phyloP scores from a whole-genome alignment of 2,113 vertebrate genomes.

The Ailuropoda melanoleuca region DNA sequence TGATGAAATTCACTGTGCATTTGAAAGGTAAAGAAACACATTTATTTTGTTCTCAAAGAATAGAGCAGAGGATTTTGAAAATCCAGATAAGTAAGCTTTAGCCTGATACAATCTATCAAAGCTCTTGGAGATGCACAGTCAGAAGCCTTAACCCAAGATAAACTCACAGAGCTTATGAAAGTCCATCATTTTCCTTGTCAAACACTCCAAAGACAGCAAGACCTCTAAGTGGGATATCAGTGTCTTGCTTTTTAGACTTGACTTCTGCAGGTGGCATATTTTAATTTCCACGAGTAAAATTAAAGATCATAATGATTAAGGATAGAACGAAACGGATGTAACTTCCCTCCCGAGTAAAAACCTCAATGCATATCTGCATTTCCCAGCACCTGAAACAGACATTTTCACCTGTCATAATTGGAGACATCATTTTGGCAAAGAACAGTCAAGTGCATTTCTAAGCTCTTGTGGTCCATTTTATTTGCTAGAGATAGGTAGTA shows the following conservation, averaged over 20 bases:
- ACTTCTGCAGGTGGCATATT: neutral
- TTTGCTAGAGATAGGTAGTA: neutral
- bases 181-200: neutral
- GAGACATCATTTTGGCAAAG: too few relatives aligned
- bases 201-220: neutral
- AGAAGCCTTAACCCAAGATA: slow-evolving; percentile 16
- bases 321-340: neutral
- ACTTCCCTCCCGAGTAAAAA: neutral
- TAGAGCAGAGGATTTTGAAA: neutral
- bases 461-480: neutral
- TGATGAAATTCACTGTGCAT: neutral
- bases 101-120: neutral
- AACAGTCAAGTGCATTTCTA: accelerated
- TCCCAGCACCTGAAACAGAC: accelerated
- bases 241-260: neutral
- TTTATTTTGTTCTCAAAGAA: slow-evolving; percentile 17
- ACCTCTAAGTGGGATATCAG: neutral
- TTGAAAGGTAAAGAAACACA: slow-evolving; percentile 7
- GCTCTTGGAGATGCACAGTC: neutral
- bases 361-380: accelerated
- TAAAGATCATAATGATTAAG: neutral
- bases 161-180: neutral
- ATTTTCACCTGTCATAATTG: accelerated
- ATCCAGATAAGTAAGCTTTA: neutral
- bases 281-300: neutral